A percentile compares a stretch with the other conserved stretches of the same genome.
phyloP scores from a whole-genome alignment of 2,888 invertebrate genomes.

The Drosophila nr. perissopoda region DNA sequence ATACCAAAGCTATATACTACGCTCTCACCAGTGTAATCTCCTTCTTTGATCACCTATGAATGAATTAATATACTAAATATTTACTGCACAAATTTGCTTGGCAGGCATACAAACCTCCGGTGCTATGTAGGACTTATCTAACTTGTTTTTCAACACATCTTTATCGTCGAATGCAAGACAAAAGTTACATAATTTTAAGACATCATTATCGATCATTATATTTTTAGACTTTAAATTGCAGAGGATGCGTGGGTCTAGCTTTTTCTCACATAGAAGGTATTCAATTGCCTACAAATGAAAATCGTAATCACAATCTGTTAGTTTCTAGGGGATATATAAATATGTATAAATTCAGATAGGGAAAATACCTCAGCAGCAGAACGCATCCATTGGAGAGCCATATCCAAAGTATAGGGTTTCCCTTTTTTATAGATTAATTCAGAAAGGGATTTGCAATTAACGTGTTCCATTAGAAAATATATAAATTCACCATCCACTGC shows the following conservation, averaged over 20 bases:
- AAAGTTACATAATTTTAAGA: no score
- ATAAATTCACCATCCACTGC: background rate
- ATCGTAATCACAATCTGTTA: background rate
- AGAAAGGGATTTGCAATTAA: background rate
- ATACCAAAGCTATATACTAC: slow-evolving; percentile 14
- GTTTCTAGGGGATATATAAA: background rate
- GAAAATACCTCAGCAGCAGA: background rate
- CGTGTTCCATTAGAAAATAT: background rate
- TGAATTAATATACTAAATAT: background rate
- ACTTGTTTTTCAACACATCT: no score
- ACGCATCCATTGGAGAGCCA: background rate
- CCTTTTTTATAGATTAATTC: background rate
- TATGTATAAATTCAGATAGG: background rate
- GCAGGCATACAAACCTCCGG: background rate
- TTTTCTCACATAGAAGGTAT: background rate
- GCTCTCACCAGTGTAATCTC: background rate
- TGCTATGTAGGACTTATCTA: no score
- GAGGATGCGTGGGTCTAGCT: background rate
- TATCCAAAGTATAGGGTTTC: background rate
- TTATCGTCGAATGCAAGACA: no score
- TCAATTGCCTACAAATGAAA: slow-evolving; percentile 1
- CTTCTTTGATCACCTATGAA: background rate
- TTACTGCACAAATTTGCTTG: background rate
- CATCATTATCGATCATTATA: background rate
- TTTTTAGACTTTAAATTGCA: slow-evolving; percentile 1